phyloP scores from a whole-genome alignment of 2,113 vertebrate species.

The Ibidorhyncha struthersii region DNA sequence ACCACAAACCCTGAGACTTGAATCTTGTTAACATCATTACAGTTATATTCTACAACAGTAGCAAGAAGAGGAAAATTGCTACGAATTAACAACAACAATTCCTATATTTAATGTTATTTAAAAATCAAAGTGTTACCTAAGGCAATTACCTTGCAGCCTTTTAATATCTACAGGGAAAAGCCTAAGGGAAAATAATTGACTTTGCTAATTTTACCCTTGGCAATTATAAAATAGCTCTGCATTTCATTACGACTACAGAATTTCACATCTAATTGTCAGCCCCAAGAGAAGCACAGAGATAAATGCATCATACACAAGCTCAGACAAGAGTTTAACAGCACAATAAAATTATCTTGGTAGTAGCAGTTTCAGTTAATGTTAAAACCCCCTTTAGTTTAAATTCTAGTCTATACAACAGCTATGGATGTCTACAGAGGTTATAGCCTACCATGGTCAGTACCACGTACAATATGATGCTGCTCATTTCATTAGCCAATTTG shows the following conservation, averaged over 20 bases:
- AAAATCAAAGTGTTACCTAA: slow-evolving; percentile 81
- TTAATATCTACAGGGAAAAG: slow-evolving; percentile 82
- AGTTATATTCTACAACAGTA: slow-evolving; percentile 19
- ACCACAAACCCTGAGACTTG: background rate
- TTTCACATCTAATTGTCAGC: slow-evolving; percentile 73
- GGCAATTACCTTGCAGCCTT: slow-evolving; percentile 79
- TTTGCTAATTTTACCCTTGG: slow-evolving; percentile 84
- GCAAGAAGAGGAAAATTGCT: slow-evolving; percentile 69
- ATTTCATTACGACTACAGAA: slow-evolving; percentile 76
- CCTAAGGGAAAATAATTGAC: slow-evolving; percentile 82
- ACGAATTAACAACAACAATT: slow-evolving; percentile 74
- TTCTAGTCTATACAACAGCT: slow-evolving; percentile 33
- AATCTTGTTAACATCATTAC: slow-evolving; percentile 33
- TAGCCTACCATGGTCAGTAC: background rate
- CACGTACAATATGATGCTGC: background rate
- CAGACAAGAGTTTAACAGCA: slow-evolving; percentile 62
- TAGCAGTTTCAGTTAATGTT: slow-evolving; percentile 7
- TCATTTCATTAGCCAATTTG: background rate
- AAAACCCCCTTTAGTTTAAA: slow-evolving; percentile 27
- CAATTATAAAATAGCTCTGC: slow-evolving; percentile 81
- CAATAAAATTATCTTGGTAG: slow-evolving; percentile 59
- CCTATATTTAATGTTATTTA: slow-evolving; percentile 79
- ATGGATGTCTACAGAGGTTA: background rate
- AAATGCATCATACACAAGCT: slow-evolving; percentile 64
- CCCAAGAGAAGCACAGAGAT: slow-evolving; percentile 66